phyloP scores from a whole-genome alignment of 2,113 vertebrate genomes.

The Tapirus terrestris region DNA sequence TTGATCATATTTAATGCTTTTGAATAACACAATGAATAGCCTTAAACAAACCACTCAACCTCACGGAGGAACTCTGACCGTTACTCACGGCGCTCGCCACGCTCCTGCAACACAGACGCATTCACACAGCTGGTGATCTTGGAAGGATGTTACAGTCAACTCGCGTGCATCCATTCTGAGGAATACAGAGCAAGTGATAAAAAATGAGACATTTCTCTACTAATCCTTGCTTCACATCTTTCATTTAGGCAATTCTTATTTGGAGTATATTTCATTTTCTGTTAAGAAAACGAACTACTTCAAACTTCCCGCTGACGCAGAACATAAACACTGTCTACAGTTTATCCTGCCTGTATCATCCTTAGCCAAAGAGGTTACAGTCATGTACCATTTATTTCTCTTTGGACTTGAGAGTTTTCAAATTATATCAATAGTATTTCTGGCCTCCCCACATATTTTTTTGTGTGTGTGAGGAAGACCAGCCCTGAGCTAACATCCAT shows the following conservation, averaged over 20 bases:
- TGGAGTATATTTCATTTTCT: background rate
- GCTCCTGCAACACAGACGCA: accelerated
- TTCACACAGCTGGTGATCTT: accelerated
- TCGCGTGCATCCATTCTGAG: accelerated
- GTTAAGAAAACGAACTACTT: background rate
- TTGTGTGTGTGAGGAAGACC: no score
- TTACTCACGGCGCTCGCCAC: background rate
- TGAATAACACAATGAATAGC: background rate
- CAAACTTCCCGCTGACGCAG: background rate
- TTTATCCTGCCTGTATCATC: background rate
- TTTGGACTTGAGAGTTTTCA: background rate
- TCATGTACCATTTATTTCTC: background rate
- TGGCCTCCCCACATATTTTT: background rate
- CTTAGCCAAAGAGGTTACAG: background rate
- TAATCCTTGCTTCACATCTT: background rate
- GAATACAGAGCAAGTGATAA: background rate
- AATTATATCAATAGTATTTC: background rate
- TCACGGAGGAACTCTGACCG: background rate
- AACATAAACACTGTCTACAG: no score
- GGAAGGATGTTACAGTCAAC: background rate
- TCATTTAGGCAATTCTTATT: background rate
- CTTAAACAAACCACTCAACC: background rate
- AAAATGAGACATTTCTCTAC: background rate
- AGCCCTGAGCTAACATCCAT: no score
- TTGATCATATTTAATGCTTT: background rate